phyloP scores from a whole-genome alignment of 2,113 vertebrate species.

The Pseudorasbora parva region DNA sequence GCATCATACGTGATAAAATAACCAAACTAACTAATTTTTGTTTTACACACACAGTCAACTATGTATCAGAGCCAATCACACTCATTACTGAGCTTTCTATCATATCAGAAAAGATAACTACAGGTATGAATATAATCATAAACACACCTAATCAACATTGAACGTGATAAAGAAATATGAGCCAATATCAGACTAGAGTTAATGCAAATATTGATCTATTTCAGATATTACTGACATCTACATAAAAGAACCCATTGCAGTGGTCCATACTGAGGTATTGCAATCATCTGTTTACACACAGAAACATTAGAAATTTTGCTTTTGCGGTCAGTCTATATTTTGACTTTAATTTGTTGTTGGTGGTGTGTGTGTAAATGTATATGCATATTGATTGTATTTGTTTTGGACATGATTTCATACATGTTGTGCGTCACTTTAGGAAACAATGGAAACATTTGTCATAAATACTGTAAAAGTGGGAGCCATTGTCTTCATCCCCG shows the following conservation, averaged over 20 bases:
- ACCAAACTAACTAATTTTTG: constrained; percentile 2
- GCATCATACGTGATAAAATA: neutral
- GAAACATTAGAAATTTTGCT: neutral
- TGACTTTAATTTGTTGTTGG: neutral
- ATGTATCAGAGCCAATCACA: neutral
- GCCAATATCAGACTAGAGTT: neutral
- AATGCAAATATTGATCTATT: constrained; percentile 17
- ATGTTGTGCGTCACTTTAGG: constrained; percentile 27
- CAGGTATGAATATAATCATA: constrained; percentile 10
- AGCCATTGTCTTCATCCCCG: constrained; percentile 51
- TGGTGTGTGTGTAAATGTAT: neutral
- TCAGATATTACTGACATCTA: constrained; percentile 39
- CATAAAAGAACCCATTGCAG: constrained; percentile 1
- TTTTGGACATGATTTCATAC: neutral
- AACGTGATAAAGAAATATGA: neutral
- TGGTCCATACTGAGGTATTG: constrained; percentile 28
- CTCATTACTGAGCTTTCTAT: neutral
- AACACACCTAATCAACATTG: neutral
- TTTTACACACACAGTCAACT: constrained; percentile 15
- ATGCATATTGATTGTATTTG: neutral
- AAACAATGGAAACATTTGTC: constrained; percentile 45
- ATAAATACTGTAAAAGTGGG: constrained; percentile 45
- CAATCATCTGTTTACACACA: neutral
- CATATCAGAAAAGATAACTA: constrained; percentile 8
- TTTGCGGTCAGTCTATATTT: neutral